Base-by-base conservation (phyloP, 2,113 vertebrate species). In the Naja naja region DNA sequence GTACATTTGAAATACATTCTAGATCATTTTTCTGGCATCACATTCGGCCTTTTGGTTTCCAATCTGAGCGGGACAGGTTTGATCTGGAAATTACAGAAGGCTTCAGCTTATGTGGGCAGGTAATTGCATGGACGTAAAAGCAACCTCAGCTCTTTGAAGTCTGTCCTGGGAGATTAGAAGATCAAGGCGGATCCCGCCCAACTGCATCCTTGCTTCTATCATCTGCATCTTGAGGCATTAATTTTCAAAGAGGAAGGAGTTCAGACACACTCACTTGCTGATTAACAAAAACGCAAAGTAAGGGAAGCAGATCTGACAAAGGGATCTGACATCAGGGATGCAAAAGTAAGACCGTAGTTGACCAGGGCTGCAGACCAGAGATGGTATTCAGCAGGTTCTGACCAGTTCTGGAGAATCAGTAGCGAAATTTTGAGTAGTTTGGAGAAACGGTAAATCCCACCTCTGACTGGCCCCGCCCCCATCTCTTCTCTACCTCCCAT, bases 51-150 rank as follows among this genome's bases (percentile, higher is more conserved):
- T 89, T 93, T 93, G 87, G 85, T 85, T 89, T 85, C 87, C 85
- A 54, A 85, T 52, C 87, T 85, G 87, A 91, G 87, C 43, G 23
- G 64, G 47, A 60, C 43, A 87, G n/a, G 25, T 91, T 93, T 93
- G 90, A 89, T 89, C 90, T 91, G 64, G 18, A 93, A 93, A 93
- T 43, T 69, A 53, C 69, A 85, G 43, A 58, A 89, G 58, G 45
- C 53, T 55, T 23, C 23, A 12, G 87, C 90, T 60, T 58, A 49
- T 49, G 34, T 85, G 81, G 56, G 53, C 53, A 93, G 69, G 69
- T 91, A 93, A 93, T 91, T 93, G 85, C 53, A 85, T 43, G n/a
- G 85, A 85, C n/a, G 64, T 89, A 87, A 89, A 52, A 11, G 16
- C 54, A 27, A 45, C 30, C 53, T n/a, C 23, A 8, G 69, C 30